Percentiles rank a stretch among this genome's conserved stretches.
These are phyloP conservation scores for Notothenia rossii DNA, from an alignment of 2,113 vertebrate genomes.

Conservation along the genomic window DNA sequence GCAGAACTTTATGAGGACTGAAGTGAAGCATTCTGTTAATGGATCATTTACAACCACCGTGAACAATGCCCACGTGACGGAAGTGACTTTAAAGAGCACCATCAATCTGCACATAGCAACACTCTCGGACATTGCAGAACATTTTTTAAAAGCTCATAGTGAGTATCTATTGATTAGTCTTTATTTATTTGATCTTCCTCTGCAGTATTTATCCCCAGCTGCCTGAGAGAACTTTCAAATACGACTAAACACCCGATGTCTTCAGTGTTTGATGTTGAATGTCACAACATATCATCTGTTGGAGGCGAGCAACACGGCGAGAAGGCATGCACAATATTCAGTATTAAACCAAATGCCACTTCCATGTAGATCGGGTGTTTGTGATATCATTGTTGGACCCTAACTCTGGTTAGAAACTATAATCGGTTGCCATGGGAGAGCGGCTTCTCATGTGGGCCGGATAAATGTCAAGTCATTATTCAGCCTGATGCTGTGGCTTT, in stretches of 20 bases:
- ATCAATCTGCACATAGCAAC: slow-evolving; percentile 43
- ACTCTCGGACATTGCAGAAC: slow-evolving; percentile 25
- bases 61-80: slow-evolving; percentile 48
- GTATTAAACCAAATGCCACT: neutral
- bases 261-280: neutral
- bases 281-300: neutral
- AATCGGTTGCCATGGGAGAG: slow-evolving; percentile 47
- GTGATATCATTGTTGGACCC: slow-evolving; percentile 14
- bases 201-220: neutral
- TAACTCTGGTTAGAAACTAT: neutral
- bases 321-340: neutral
- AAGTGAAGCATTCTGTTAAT: slow-evolving; percentile 60
- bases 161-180: slow-evolving; percentile 27
- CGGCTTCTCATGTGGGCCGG: slow-evolving; percentile 14
- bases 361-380: neutral
- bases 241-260: neutral
- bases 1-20: slow-evolving; percentile 11
- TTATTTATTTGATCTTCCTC: neutral
- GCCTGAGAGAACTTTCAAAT: neutral
- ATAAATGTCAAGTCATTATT: slow-evolving; percentile 55
- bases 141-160: slow-evolving; percentile 30
- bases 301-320: neutral
- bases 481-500: slow-evolving; percentile 22
- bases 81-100: slow-evolving; percentile 45
- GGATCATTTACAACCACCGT: slow-evolving; percentile 52